Evolutionary conservation across 1,140 invertebrate species (phyloP).

Genomic region (Orius laevigatus): DNA sequence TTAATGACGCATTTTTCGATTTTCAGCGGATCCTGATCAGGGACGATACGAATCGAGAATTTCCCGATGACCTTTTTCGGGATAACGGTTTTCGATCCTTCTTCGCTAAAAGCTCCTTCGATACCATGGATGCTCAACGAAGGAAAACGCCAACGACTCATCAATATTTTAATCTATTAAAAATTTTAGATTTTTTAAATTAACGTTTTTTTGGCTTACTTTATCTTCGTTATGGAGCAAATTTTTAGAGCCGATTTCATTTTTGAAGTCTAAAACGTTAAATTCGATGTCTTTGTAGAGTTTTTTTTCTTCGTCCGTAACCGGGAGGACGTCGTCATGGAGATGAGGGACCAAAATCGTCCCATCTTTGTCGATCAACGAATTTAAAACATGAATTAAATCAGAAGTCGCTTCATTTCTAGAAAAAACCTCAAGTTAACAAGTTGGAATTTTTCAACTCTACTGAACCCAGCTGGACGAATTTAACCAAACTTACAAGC

Average conservation of each 20-base stretch:
- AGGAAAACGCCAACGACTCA: constrained; percentile 84
- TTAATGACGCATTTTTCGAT: constrained; percentile 54
- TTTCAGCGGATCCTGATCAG: constrained; percentile 67
- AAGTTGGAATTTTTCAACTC: constrained; percentile 5
- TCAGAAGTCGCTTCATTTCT: constrained; percentile 76
- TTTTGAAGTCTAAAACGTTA: constrained; percentile 59
- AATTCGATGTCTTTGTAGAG: constrained; percentile 83
- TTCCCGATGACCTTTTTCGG: constrained; percentile 89
- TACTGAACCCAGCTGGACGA: too few relatives aligned
- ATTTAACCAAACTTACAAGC: constrained; percentile 53
- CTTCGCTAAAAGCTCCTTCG: constrained; percentile 79
- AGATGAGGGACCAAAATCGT: constrained; percentile 68
- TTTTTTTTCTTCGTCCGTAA: constrained; percentile 56
- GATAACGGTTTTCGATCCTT: constrained; percentile 90
- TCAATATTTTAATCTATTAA: constrained; percentile 45
- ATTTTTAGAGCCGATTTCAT: constrained; percentile 49
- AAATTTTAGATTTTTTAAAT: neutral
- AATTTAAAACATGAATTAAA: constrained; percentile 65
- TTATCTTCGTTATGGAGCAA: constrained; percentile 64
- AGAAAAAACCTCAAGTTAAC: constrained; percentile 14
- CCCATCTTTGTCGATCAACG: constrained; percentile 68
- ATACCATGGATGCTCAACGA: constrained; percentile 85
- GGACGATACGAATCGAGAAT: constrained; percentile 89
- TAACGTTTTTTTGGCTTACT: constrained; percentile 27
- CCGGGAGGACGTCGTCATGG: constrained; percentile 56